Evolutionary conservation across 1,140 invertebrate genomes (phyloP).

Genomic region (Hycleus cichorii): DNA sequence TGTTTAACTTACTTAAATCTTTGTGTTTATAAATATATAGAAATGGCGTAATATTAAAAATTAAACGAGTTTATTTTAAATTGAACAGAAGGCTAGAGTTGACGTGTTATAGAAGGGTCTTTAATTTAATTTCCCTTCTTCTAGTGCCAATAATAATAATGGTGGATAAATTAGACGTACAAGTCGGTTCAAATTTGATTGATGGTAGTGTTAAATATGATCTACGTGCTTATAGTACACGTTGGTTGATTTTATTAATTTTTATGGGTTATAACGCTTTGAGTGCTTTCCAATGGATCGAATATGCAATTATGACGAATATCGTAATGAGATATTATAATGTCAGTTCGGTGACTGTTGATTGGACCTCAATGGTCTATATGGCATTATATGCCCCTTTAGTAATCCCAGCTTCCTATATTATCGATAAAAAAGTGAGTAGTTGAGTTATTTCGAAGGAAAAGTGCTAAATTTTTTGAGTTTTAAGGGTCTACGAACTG

Average conservation of each 20-base stretch:
- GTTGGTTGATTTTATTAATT: slow-evolving; percentile 8
- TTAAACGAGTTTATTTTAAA: no score
- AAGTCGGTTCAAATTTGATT: no score
- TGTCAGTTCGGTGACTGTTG: slow-evolving; percentile 49
- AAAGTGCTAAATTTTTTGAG: neutral
- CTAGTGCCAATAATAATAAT: no score
- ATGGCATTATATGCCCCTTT: slow-evolving; percentile 24
- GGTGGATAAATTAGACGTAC: no score
- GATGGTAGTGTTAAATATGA: neutral
- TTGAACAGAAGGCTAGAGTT: no score
- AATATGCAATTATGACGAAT: slow-evolving; percentile 50
- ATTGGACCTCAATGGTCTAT: slow-evolving; percentile 47
- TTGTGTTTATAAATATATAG: no score
- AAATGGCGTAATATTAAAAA: no score
- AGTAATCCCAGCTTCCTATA: slow-evolving; percentile 28
- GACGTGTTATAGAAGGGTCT: no score
- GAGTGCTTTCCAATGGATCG: slow-evolving; percentile 44
- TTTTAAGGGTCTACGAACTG: slow-evolving; percentile 37
- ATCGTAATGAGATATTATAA: slow-evolving; percentile 48
- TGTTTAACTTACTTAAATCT: no score
- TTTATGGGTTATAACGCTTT: neutral
- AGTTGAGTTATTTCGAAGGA: neutral
- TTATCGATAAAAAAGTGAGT: slow-evolving; percentile 29
- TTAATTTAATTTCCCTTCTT: no score
- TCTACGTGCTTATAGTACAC: neutral